phyloP scores from a whole-genome alignment of 2,888 invertebrate species.

The Nipponacmea schrenckii region DNA sequence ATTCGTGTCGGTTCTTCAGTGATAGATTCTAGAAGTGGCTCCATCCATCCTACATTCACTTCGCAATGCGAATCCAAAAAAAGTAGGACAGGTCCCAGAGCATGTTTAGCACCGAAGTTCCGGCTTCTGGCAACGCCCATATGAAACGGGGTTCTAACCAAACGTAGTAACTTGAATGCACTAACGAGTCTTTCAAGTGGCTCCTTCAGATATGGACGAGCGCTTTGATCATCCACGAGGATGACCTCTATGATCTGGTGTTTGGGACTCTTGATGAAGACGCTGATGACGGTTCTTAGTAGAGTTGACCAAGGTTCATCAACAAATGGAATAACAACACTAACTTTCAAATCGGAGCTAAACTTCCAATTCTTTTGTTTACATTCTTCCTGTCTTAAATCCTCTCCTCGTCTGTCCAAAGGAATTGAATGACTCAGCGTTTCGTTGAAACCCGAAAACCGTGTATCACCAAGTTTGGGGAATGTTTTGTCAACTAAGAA shows the following conservation, averaged over 20 bases:
- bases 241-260: neutral
- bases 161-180: neutral
- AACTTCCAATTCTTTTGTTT: neutral
- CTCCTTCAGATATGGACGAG: neutral
- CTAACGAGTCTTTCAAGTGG: neutral
- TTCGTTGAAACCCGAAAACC: neutral
- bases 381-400: neutral
- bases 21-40: neutral
- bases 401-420: neutral
- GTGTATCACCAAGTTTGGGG: neutral
- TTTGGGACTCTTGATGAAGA: neutral
- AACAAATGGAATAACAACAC: neutral
- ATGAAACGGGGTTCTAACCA: neutral
- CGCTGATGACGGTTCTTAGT: neutral
- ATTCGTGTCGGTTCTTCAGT: neutral
- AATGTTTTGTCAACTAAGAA: neutral
- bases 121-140: neutral
- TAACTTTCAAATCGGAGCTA: neutral
- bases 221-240: neutral
- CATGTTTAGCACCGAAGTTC: neutral
- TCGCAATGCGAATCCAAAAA: slow-evolving; percentile 2
- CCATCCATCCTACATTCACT: neutral
- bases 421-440: neutral
- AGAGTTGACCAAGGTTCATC: neutral
- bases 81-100: neutral